Evolutionary conservation across 2,113 vertebrate species (phyloP).

Genomic region (Clinocottus analis): DNA sequence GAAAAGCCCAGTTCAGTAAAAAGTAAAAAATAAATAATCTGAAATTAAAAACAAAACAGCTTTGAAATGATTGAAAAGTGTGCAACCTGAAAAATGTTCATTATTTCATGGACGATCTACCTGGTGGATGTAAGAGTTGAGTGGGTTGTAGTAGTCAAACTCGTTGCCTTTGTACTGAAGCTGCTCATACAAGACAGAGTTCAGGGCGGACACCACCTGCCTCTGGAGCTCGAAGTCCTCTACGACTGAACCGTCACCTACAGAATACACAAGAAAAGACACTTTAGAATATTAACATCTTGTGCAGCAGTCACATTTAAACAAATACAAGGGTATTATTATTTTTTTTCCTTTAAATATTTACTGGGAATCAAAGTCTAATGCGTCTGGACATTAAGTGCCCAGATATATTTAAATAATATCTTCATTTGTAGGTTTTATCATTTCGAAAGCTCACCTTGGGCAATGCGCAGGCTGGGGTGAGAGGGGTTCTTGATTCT

Average conservation of each 20-base stretch:
- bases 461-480: slow-evolving; percentile 84
- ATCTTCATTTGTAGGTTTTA: background rate
- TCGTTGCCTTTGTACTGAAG: slow-evolving; percentile 96
- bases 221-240: slow-evolving; percentile 92
- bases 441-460: slow-evolving; percentile 62
- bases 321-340: background rate
- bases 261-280: slow-evolving; percentile 3
- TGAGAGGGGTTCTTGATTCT: slow-evolving; percentile 89
- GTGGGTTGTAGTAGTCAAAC: slow-evolving; percentile 95
- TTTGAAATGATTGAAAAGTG: background rate
- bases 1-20: background rate
- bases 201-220: slow-evolving; percentile 93
- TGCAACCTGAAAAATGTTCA: background rate
- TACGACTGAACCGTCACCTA: slow-evolving; percentile 81
- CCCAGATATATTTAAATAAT: no score
- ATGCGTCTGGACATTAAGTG: background rate
- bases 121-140: slow-evolving; percentile 98
- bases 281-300: no score
- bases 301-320: no score
- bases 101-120: slow-evolving; percentile 57
- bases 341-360: background rate
- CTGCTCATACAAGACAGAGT: slow-evolving; percentile 93
- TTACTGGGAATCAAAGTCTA: background rate
- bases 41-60: background rate
- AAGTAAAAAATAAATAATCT: background rate